phyloP scores from a whole-genome alignment of 2,888 invertebrate genomes.

The Perdita meconis region DNA sequence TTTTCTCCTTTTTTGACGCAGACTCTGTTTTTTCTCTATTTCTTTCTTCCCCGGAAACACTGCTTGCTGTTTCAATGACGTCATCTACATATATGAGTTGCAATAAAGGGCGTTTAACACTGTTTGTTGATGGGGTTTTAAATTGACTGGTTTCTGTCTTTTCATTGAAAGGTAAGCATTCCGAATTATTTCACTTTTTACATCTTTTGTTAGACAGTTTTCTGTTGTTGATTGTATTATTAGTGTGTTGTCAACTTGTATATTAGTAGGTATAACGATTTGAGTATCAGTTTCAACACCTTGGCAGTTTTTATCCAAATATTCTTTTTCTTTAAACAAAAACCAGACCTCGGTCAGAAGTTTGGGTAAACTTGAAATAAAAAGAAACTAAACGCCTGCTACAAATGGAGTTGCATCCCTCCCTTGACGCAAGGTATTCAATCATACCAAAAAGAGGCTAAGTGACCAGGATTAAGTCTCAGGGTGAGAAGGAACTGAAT shows the following conservation, averaged over 20 bases:
- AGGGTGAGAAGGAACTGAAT: neutral
- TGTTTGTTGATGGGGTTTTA: neutral
- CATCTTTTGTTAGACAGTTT: neutral
- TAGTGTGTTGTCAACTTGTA: neutral
- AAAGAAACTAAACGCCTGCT: too few relatives aligned
- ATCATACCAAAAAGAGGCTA: neutral
- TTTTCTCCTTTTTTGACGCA: neutral
- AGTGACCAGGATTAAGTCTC: neutral
- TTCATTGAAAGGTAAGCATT: neutral
- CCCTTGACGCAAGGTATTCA: too few relatives aligned
- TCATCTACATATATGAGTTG: neutral
- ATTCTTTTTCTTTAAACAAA: neutral
- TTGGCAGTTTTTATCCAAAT: neutral
- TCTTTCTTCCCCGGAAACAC: neutral
- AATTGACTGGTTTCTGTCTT: neutral
- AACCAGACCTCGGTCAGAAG: too few relatives aligned
- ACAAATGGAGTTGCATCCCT: too few relatives aligned
- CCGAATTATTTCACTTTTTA: neutral
- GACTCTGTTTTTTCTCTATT: neutral
- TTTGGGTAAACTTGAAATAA: too few relatives aligned
- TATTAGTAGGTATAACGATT: neutral
- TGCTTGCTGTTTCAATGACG: neutral
- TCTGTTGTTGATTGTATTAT: neutral
- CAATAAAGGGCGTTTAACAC: neutral
- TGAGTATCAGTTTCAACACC: neutral